Base-by-base conservation (phyloP, 2,888 invertebrate genomes). In the Hemaris fuciformis region DNA sequence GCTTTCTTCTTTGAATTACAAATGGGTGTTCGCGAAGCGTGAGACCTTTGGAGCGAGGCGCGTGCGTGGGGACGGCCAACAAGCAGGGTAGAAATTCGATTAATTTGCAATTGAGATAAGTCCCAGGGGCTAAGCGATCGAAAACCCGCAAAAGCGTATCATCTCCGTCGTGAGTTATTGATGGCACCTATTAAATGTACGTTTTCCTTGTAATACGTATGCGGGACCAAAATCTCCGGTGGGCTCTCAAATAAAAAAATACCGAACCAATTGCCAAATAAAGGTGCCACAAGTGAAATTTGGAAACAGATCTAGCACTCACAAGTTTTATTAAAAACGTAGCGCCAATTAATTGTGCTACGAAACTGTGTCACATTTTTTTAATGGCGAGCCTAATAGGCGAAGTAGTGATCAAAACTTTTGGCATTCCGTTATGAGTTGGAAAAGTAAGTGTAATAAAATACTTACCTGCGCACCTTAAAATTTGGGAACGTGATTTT, bases 131-230 rank as follows among this genome's bases (percentile, higher is more conserved):
- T 84, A 85, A 87, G 78, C 83, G 84, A 82, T 85, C 81, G 83
- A 81, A 80, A 82, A 81, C 80, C 82, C 81, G 80, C 82, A 81
- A 86, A 80, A 83, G 80, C 85, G 87, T 87, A 89, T 89, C 88
- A 88, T 90, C 85, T 88, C 84, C 79, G 73, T 80, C 73, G 80
- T 78, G 83, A 83, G 91, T 93, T 93, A 93, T 93, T 93, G 92
- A 93, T 93, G 88, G 87, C 82, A 79, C 80, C 90, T 88, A 93
- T 93, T 91, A 93, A 92, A 92, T 89, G 88, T 84, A 88, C 88
- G 88, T 92, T 92, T 88, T 77, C 83, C 76, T 74, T 70, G 69
- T 72, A 75, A 79, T 77, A 80, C 79, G 82, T 80, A 81, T 81
- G 74, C 74, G 74, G 72, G 71, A 74, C 64, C 75, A 74, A 74